Evolutionary conservation across 2,113 vertebrate genomes (phyloP).

Genomic region (mouse (Mus musculus)): GRCm39 chr2:133348501-133349000

Average conservation of each 20-base stretch:
- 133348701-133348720: not conserved
- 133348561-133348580: not conserved
- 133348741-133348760: not conserved
- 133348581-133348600: conserved; percentile 28
- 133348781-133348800: not conserved
- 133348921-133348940: not conserved
- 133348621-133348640: not conserved
- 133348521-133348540: conserved; percentile 40
- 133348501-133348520: conserved; percentile 54
- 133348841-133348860: not conserved
- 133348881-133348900: not conserved
- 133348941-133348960: not conserved
- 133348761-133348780: not conserved
- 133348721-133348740: not conserved
- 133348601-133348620: conserved; percentile 1
- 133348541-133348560: conserved; percentile 14
- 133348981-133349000: not conserved
- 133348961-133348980: not conserved
- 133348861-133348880: not conserved
- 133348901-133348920: not conserved
- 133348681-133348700: not conserved
- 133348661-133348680: not conserved
- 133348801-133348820: not conserved
- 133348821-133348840: not conserved
- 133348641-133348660: not conserved